phyloP scores from a whole-genome alignment of 2,888 invertebrate genomes.

The Eupeodes latifasciatus region DNA sequence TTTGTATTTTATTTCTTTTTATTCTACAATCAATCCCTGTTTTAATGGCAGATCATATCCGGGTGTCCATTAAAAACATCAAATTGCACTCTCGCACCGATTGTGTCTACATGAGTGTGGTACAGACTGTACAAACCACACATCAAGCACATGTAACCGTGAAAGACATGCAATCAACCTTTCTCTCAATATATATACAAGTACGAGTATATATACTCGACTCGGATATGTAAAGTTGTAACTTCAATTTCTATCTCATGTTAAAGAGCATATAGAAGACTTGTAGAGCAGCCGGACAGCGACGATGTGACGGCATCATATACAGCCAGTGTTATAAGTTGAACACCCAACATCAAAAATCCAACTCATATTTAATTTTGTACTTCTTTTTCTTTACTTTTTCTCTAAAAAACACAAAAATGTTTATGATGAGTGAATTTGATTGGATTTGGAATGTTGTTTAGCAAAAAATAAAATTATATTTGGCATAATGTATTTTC shows the following conservation, averaged over 20 bases:
- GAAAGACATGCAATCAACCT: slow-evolving; percentile 68
- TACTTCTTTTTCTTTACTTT: background rate
- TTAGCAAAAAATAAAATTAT: slow-evolving; percentile 13
- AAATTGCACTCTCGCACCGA: slow-evolving; percentile 69
- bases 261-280: background rate
- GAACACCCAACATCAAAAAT: slow-evolving; percentile 16
- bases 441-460: slow-evolving; percentile 44
- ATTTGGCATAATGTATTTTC: slow-evolving; percentile 35
- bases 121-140: slow-evolving; percentile 23
- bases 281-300: background rate
- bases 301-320: background rate
- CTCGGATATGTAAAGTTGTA: too few relatives aligned
- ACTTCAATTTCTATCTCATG: slow-evolving; percentile 47
- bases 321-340: background rate
- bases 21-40: slow-evolving; percentile 24
- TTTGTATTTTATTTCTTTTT: background rate
- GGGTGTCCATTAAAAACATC: slow-evolving; percentile 73
- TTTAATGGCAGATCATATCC: slow-evolving; percentile 56
- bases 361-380: slow-evolving; percentile 37
- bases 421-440: slow-evolving; percentile 52
- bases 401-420: background rate
- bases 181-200: slow-evolving; percentile 22
- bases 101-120: slow-evolving; percentile 58
- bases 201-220: too few relatives aligned
- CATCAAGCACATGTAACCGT: slow-evolving; percentile 61